Percentiles rank a stretch among this genome's conserved stretches.
These are phyloP conservation scores for Gymnoscelis rufifasciata DNA, from an alignment of 2,888 invertebrate genomes.

Conservation along the genomic window DNA sequence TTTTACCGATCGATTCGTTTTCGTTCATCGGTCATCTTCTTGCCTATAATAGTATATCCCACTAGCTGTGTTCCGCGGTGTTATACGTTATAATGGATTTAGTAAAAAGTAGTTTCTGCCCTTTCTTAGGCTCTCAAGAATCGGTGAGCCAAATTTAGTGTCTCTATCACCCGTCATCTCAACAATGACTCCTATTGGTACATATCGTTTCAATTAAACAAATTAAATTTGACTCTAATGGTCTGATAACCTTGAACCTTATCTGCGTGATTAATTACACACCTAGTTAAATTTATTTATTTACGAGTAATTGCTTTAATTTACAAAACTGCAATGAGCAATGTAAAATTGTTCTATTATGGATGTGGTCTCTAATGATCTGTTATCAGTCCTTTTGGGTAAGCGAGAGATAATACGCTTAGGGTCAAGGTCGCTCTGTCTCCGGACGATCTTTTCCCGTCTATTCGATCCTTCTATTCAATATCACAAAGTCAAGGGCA, in stretches of 20 bases:
- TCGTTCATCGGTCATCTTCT: too few species aligned
- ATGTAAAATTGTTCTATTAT: background rate
- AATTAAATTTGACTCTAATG: background rate
- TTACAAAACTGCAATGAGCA: slow-evolving; percentile 2
- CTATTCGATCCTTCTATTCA: background rate
- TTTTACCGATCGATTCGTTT: too few species aligned
- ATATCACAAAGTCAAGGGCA: slow-evolving; percentile 7
- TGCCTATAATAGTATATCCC: too few species aligned
- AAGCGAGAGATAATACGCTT: background rate
- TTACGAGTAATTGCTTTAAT: slow-evolving; percentile 12
- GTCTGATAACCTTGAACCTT: slow-evolving; percentile 5
- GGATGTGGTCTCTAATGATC: slow-evolving; percentile 6
- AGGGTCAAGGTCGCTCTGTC: slow-evolving; percentile 15
- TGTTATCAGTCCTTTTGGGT: slow-evolving; percentile 1
- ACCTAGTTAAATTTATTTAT: slow-evolving; percentile 7
- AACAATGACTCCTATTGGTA: too few species aligned
- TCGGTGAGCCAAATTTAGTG: too few species aligned
- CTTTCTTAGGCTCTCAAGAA: too few species aligned
- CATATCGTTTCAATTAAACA: too few species aligned
- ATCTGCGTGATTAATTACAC: slow-evolving; percentile 9
- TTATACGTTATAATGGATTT: too few species aligned
- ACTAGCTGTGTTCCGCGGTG: too few species aligned
- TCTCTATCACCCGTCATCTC: too few species aligned
- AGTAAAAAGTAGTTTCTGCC: too few species aligned
- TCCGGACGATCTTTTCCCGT: background rate